Evolutionary conservation across 1,140 invertebrate species (phyloP), one percentile per base, ranked within the genome.

Genomic region (Drosophila kanapiae): DNA sequence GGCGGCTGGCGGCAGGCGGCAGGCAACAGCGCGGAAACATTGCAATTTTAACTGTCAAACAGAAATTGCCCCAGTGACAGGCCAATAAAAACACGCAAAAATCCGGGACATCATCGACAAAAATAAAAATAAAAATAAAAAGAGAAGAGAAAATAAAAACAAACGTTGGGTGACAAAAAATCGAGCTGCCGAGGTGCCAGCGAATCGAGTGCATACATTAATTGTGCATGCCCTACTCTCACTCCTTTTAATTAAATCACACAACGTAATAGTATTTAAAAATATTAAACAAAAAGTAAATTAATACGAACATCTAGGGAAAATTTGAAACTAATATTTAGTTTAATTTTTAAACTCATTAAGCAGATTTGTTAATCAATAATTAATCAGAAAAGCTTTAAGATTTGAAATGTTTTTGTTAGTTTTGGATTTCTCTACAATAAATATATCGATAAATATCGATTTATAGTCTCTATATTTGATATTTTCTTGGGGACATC

Each of bases 41-140:
- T 77, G 75, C 63, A 77, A 70, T 75, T 79, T 59, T 54, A 67
- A 64, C 75, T 83, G 80, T 79, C 80, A 76, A 76, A 79, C 82
- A 69, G 71, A 80, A 87, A 82, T 62, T 72, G 71, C 57, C 37
- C 63, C 64, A 53, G 49, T 69, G 74, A 60, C 75, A 78, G 54
- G 27, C 33, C 62, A 77, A 77, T 59, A 76, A 59, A 75, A 76
- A 77, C 33, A 48, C 53, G 63, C 47, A 76, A 75, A 75, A 58
- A 53, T 59, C 70, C 45, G 43, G 54, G 18, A 45, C 33, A 49
- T 23, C 42, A 49, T 29, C 5, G 13, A 72, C 38, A 43, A 18
- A 42, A 27, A 23, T 23, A 18, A 6, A 63, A 51, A 11, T 13
- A 38, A 29, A 18, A 56, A 45, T 14, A 16, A 4, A 40, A 40